phyloP scores from a whole-genome alignment of 1,140 invertebrate genomes.

The Drosophila serrata region DNA sequence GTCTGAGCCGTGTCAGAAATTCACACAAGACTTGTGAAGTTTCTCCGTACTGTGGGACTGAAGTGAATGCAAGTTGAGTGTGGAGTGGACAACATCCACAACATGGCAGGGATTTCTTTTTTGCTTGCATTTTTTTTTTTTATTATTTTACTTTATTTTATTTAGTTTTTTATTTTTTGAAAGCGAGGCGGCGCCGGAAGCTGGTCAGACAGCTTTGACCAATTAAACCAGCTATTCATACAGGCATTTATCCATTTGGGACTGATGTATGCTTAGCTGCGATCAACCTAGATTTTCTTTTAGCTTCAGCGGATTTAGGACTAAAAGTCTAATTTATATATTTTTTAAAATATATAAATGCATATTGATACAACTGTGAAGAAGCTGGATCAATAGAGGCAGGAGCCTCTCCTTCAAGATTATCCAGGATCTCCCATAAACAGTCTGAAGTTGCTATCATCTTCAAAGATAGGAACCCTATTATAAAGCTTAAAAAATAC shows the following conservation, averaged over 20 bases:
- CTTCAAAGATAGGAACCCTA: no score
- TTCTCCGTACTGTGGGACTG: conserved; percentile 28
- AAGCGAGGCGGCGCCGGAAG: conserved; percentile 65
- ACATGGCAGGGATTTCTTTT: background rate
- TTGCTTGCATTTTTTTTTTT: background rate
- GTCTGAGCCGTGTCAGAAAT: conserved; percentile 67
- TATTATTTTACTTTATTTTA: background rate
- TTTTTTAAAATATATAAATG: no score
- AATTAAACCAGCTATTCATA: conserved; percentile 53
- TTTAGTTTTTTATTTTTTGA: background rate
- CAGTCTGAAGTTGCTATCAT: no score
- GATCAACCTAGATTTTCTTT: background rate
- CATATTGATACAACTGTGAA: no score
- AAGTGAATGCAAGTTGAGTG: conserved; percentile 16
- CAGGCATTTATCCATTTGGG: conserved; percentile 11
- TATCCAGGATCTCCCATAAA: no score
- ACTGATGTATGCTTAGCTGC: background rate
- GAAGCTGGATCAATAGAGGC: no score
- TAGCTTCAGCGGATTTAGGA: background rate
- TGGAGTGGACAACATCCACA: background rate
- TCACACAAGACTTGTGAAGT: conserved; percentile 81
- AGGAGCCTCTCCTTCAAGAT: no score
- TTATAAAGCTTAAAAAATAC: no score
- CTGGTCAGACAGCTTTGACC: conserved; percentile 50
- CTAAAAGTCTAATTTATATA: background rate